Evolutionary conservation across 53 echinoderm and acorn worm species (phyloP).

Genomic region (Henricia sp.): DNA sequence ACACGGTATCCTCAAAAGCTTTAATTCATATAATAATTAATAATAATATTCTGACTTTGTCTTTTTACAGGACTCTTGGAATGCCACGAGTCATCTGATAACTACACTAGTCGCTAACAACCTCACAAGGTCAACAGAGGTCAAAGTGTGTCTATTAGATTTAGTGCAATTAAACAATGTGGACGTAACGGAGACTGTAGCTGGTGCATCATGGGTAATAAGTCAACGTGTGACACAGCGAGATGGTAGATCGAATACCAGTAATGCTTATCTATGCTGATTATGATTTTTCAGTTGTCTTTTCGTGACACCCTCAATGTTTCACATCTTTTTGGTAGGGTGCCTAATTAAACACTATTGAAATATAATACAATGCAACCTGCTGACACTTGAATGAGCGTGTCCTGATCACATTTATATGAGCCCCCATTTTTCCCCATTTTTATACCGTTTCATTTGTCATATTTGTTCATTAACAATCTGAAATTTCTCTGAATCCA

Average conservation of each 20-base stretch:
- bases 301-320: not conserved
- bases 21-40: not conserved
- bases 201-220: not conserved
- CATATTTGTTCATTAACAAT: no score
- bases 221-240: not conserved
- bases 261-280: no score
- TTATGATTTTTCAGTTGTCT: no score
- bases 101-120: not conserved
- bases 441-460: no score
- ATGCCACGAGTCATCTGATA: not conserved
- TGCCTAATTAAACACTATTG: not conserved
- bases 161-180: constrained; percentile 18
- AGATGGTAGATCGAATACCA: no score
- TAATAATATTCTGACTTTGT: not conserved
- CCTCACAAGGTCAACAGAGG: not conserved
- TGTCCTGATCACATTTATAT: no score
- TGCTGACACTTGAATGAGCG: no score
- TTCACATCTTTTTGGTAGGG: not conserved
- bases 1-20: not conserved
- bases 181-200: constrained; percentile 20
- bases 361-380: not conserved
- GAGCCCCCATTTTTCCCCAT: no score
- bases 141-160: not conserved
- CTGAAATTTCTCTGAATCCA: no score
- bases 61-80: constrained; percentile 18